These are phyloP conservation scores for Arctia plantaginis DNA, from an alignment of 2,888 invertebrate species.

Conservation along the genomic window DNA sequence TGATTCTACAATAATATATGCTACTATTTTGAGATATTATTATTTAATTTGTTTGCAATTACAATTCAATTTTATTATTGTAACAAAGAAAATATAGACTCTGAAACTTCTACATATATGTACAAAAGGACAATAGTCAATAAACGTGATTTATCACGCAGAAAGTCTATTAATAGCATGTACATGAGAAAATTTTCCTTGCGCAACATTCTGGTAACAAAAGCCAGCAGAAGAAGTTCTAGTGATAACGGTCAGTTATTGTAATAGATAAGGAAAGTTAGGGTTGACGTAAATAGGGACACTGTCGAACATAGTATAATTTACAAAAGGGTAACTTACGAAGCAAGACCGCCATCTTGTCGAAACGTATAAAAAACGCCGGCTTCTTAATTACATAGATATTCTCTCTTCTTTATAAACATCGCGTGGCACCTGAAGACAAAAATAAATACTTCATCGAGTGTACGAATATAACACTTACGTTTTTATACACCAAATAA, in stretches of 20 bases:
- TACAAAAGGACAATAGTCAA: background rate
- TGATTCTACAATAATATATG: background rate
- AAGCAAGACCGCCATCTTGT: conserved; percentile 57
- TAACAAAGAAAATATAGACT: background rate
- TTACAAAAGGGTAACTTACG: conserved; percentile 7
- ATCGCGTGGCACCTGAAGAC: conserved; percentile 45
- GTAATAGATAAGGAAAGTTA: background rate
- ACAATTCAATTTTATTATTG: no score
- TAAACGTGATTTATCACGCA: background rate
- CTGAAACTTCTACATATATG: background rate
- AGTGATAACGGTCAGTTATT: background rate
- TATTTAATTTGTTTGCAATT: background rate
- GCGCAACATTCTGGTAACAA: background rate
- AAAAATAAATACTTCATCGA: background rate
- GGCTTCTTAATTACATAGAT: conserved; percentile 39
- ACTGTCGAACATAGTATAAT: conserved; percentile 42
- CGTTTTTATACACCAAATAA: no score
- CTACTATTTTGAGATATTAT: background rate
- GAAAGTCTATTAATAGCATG: background rate
- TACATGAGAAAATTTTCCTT: background rate
- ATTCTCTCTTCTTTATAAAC: conserved; percentile 24
- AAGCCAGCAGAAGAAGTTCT: background rate
- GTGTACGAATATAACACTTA: background rate
- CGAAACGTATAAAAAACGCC: conserved; percentile 18
- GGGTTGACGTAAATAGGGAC: background rate